A percentile compares a stretch with the other conserved stretches of the same genome.
Conservation (phyloP, 1,140 invertebrate species). For the Trachelipus rathkii region DNA sequence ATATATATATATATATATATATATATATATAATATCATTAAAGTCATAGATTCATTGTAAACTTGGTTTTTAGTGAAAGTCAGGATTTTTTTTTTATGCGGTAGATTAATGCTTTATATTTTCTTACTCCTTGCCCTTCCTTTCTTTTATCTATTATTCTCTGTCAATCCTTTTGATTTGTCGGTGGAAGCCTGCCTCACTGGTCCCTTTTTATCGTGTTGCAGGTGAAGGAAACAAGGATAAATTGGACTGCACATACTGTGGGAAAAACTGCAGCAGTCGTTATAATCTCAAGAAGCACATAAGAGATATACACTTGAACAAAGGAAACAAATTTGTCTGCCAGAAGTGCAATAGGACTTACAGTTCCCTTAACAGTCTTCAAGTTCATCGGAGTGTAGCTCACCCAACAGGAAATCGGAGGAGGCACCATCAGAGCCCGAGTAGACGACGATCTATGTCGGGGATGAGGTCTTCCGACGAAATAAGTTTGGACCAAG, state of each 20-base stretch:
- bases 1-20: too few relatives aligned
- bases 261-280: slow-evolving; percentile 75
- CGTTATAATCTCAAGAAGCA: slow-evolving; percentile 85
- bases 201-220: slow-evolving; percentile 39
- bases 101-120: too few relatives aligned
- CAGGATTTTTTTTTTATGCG: too few relatives aligned
- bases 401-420: slow-evolving; percentile 51
- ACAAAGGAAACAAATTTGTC: slow-evolving; percentile 49
- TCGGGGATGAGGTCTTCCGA: too few relatives aligned
- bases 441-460: background rate
- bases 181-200: slow-evolving; percentile 24
- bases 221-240: slow-evolving; percentile 42
- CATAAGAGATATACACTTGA: slow-evolving; percentile 74
- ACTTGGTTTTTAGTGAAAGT: too few relatives aligned
- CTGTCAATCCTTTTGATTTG: too few relatives aligned
- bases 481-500: too few relatives aligned
- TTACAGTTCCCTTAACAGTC: slow-evolving; percentile 57
- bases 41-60: too few relatives aligned
- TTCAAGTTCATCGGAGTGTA: slow-evolving; percentile 57
- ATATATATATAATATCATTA: too few relatives aligned
- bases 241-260: slow-evolving; percentile 74
- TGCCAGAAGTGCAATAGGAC: slow-evolving; percentile 55
- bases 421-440: slow-evolving; percentile 20
- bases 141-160: too few relatives aligned
- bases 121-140: too few relatives aligned